These are phyloP conservation scores for Ametastegia equiseti DNA, from an alignment of 2,888 invertebrate species.

Conservation along the genomic window DNA sequence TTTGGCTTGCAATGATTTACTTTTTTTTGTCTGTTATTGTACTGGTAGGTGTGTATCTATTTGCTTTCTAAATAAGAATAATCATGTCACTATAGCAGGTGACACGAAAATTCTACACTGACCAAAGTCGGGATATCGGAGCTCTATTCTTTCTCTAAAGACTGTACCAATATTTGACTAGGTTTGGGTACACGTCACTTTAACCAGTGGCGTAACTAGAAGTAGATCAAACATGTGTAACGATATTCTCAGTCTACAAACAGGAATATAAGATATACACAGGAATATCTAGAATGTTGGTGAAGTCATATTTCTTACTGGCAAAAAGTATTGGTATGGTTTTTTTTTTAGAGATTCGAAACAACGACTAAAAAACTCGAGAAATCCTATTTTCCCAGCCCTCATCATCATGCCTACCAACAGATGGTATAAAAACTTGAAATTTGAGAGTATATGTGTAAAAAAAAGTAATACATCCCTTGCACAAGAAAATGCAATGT, in stretches of 20 bases:
- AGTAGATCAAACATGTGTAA: neutral
- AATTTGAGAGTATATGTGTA: no score
- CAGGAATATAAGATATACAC: neutral
- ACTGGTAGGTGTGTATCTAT: neutral
- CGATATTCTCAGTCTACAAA: neutral
- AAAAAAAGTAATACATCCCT: neutral
- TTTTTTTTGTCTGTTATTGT: neutral
- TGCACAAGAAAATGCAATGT: neutral
- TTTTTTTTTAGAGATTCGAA: no score
- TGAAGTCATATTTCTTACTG: neutral
- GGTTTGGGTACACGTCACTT: neutral
- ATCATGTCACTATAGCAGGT: neutral
- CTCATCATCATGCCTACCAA: no score
- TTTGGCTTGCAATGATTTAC: neutral
- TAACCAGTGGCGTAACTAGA: slow-evolving; percentile 13
- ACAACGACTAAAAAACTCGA: no score
- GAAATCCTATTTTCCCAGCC: no score
- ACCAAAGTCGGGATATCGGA: neutral
- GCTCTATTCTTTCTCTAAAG: neutral
- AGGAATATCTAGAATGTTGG: neutral
- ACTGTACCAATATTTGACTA: slow-evolving; percentile 31
- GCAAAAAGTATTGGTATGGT: no score
- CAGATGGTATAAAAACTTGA: no score
- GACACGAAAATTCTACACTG: neutral
- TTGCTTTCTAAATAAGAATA: neutral